Percentiles rank a stretch among this genome's conserved stretches.
Evolutionary conservation across 92 coral and sea anemone species (phyloP).

Genomic region (Epizoanthus fatuus): DNA sequence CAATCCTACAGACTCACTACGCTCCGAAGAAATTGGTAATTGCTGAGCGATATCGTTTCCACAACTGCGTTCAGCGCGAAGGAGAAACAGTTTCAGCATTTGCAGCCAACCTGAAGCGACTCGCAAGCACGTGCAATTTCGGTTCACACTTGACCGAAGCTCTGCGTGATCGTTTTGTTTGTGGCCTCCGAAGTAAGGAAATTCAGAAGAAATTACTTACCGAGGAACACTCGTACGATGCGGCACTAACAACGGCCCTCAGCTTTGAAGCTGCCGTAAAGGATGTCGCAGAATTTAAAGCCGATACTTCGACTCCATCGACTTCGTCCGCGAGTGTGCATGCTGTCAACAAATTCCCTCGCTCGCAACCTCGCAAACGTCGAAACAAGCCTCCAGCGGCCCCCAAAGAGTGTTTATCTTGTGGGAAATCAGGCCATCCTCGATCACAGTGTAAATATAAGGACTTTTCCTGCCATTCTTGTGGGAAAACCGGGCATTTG

Average conservation of each 20-base stretch:
- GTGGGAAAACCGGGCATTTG: conserved; percentile 29
- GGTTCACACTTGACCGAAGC: conserved; percentile 48
- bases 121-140: conserved; percentile 38
- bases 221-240: conserved; percentile 39
- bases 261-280: conserved; percentile 33
- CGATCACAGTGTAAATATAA: conserved; percentile 18
- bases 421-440: conserved; percentile 35
- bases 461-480: conserved; percentile 36
- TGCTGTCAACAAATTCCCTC: conserved; percentile 3
- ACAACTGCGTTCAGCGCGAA: conserved; percentile 39
- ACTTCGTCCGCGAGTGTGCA: neutral
- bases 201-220: conserved; percentile 43
- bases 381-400: conserved; percentile 5
- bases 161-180: conserved; percentile 38
- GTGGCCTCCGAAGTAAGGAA: conserved; percentile 35
- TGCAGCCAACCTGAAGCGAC: conserved; percentile 48
- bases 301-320: neutral
- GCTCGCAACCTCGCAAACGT: conserved; percentile 17
- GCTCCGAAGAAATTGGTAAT: conserved; percentile 57
- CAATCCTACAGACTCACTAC: conserved; percentile 40
- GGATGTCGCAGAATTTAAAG: conserved; percentile 24
- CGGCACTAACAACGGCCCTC: conserved; percentile 33
- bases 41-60: conserved; percentile 48
- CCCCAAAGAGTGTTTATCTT: conserved; percentile 5
- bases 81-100: conserved; percentile 29